Evolutionary conservation across 2,113 vertebrate genomes (phyloP).

Genomic region (Agelaius tricolor): DNA sequence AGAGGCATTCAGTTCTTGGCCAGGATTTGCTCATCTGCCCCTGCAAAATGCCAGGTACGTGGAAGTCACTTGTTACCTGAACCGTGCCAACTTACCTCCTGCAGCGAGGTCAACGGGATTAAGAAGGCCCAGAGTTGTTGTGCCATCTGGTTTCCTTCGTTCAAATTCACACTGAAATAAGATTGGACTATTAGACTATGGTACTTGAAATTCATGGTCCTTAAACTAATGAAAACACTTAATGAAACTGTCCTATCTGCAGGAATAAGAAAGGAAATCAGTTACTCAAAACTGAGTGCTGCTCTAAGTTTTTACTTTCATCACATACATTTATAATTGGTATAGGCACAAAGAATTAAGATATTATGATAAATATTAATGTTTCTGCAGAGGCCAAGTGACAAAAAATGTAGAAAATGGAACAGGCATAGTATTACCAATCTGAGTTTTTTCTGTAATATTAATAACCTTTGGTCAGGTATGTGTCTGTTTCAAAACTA

Average conservation of each 20-base stretch:
- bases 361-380: background rate
- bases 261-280: background rate
- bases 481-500: background rate
- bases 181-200: background rate
- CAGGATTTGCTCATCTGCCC: background rate
- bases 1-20: background rate
- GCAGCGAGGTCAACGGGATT: slow-evolving; percentile 84
- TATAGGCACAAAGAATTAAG: background rate
- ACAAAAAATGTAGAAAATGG: background rate
- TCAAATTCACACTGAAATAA: slow-evolving; percentile 88
- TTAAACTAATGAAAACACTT: background rate
- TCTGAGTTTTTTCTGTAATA: background rate
- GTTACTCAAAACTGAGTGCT: background rate
- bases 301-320: background rate
- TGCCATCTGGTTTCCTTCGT: slow-evolving; percentile 89
- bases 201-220: background rate
- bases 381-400: background rate
- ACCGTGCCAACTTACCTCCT: slow-evolving; percentile 77
- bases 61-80: background rate
- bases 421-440: background rate
- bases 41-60: background rate
- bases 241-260: background rate
- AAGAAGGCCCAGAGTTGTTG: slow-evolving; percentile 90
- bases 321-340: background rate
- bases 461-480: background rate